Conservation (phyloP, 2,888 invertebrate genomes). For the Lampropteryx suffumata region DNA sequence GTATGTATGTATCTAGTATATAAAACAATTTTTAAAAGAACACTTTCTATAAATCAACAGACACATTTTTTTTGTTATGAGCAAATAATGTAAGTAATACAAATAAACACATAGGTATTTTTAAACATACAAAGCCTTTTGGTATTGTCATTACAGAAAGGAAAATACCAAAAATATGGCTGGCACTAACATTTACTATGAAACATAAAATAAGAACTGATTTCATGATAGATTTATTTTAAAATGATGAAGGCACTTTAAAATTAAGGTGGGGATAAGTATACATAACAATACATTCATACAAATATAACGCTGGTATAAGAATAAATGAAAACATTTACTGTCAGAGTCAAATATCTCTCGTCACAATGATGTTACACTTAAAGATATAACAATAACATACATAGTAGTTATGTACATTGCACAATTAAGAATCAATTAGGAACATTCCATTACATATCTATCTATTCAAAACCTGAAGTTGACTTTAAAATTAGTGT, state of each 20-base stretch:
- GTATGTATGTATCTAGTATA: slow-evolving; percentile 54
- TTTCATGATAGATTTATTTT: slow-evolving; percentile 50
- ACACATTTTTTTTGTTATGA: slow-evolving; percentile 48
- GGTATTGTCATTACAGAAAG: slow-evolving; percentile 42
- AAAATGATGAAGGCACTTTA: slow-evolving; percentile 72
- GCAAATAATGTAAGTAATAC: slow-evolving; percentile 38
- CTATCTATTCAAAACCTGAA: slow-evolving; percentile 1
- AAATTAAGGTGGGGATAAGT: slow-evolving; percentile 66
- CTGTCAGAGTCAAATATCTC: slow-evolving; percentile 66
- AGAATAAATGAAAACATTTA: slow-evolving; percentile 37
- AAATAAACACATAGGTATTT: slow-evolving; percentile 52
- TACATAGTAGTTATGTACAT: slow-evolving; percentile 59
- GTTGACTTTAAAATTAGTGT: background rate
- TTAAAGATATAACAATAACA: slow-evolving; percentile 71
- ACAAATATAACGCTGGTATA: slow-evolving; percentile 51
- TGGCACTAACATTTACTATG: slow-evolving; percentile 48
- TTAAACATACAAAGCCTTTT: slow-evolving; percentile 55
- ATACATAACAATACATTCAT: slow-evolving; percentile 53
- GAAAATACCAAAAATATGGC: slow-evolving; percentile 20
- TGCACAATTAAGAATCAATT: slow-evolving; percentile 57
- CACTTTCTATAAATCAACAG: slow-evolving; percentile 45
- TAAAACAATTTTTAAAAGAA: slow-evolving; percentile 66
- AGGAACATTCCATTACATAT: slow-evolving; percentile 20
- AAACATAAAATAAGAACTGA: slow-evolving; percentile 52
- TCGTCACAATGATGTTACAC: slow-evolving; percentile 79